These are phyloP conservation scores for Trachelus troglodyta DNA, from an alignment of 2,888 invertebrate species.

Conservation along the genomic window DNA sequence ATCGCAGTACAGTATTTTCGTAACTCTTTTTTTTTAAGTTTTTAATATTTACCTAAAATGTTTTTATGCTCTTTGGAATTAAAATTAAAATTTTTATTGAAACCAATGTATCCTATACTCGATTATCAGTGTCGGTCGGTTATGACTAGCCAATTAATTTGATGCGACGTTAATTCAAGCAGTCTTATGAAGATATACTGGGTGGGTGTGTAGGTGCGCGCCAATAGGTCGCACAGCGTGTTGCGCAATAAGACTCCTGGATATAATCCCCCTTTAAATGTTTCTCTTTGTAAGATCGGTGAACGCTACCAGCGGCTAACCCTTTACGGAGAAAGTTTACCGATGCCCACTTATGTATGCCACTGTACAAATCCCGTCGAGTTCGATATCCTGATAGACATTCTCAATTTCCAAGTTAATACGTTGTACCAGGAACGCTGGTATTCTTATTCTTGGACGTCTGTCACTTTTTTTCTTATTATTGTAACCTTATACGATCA, in stretches of 20 bases:
- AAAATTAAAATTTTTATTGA: not conserved
- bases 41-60: too few species aligned
- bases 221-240: not conserved
- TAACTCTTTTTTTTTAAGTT: too few species aligned
- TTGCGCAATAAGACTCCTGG: not conserved
- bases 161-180: too few species aligned
- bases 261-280: not conserved
- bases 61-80: not conserved
- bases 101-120: not conserved
- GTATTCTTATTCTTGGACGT: not conserved
- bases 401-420: not conserved
- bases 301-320: not conserved
- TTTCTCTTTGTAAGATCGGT: not conserved
- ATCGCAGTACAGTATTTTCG: not conserved
- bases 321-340: not conserved
- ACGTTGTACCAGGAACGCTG: not conserved
- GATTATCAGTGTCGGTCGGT: not conserved
- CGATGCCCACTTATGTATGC: not conserved
- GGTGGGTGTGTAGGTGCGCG: not conserved
- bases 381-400: not conserved
- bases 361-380: not conserved
- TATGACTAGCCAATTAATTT: too few species aligned
- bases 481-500: not conserved
- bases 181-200: not conserved
- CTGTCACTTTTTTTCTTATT: not conserved